A percentile compares a stretch with the other conserved stretches of the same genome.
Evolutionary conservation across 2,797 vertebrate species (phyloP).

Genomic region (Aulostomus chinensis): DNA sequence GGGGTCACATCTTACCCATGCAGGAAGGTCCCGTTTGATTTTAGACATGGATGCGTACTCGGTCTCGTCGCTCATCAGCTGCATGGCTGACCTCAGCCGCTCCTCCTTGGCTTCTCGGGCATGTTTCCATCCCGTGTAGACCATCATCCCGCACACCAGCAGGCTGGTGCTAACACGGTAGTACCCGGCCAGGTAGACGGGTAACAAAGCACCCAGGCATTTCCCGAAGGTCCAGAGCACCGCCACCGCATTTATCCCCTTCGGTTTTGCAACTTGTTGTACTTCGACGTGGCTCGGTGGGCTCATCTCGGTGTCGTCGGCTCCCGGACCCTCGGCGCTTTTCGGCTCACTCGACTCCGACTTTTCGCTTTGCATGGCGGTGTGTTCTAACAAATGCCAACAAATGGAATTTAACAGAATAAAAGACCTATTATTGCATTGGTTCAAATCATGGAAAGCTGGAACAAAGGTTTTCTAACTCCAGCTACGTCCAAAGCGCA

Average conservation of each 20-base stretch:
- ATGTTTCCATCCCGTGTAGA: constrained; percentile 86
- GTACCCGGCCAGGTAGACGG: constrained; percentile 84
- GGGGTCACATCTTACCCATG: constrained; percentile 76
- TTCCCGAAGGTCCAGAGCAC: constrained; percentile 84
- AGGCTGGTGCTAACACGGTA: constrained; percentile 82
- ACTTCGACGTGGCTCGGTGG: not conserved
- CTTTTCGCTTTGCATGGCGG: constrained; percentile 65
- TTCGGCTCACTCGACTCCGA: constrained; percentile 42
- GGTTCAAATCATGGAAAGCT: too few relatives aligned
- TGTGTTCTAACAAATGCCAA: too few relatives aligned
- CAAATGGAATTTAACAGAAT: too few relatives aligned
- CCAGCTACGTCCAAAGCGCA: constrained; percentile 11
- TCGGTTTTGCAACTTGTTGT: not conserved
- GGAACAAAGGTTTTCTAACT: too few relatives aligned
- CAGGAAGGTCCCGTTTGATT: constrained; percentile 76
- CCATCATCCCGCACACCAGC: constrained; percentile 80
- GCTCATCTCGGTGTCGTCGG: constrained; percentile 28
- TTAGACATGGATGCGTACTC: constrained; percentile 59
- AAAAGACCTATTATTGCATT: too few relatives aligned
- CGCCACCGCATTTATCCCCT: constrained; percentile 72
- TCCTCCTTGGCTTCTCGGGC: constrained; percentile 80
- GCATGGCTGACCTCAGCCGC: constrained; percentile 73
- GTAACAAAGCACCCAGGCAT: constrained; percentile 80
- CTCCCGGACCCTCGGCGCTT: constrained; percentile 17
- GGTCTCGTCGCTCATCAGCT: constrained; percentile 69